Percentiles rank a stretch among this genome's conserved stretches.
phyloP scores from a whole-genome alignment of 1,140 invertebrate species.

The Rhopalosiphum maidis region DNA sequence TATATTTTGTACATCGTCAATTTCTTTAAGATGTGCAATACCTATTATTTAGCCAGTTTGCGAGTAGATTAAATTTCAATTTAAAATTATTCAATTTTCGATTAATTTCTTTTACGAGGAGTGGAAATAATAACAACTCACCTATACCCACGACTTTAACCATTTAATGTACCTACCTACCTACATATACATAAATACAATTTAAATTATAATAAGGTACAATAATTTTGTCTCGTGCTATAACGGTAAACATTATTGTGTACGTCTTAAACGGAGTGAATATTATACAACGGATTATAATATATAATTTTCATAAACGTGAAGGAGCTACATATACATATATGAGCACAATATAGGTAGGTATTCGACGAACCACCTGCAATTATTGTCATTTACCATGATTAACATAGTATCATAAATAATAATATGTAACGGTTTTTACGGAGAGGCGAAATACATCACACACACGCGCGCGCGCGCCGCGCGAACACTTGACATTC shows the following conservation, averaged over 20 bases:
- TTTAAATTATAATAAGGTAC: not conserved
- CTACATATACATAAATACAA: not conserved
- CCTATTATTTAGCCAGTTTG: not conserved
- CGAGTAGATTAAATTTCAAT: not conserved
- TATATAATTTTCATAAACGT: not conserved
- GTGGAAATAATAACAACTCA: not conserved
- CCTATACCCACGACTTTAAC: not conserved
- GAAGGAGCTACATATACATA: not conserved
- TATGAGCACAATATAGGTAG: not conserved
- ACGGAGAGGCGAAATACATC: not conserved
- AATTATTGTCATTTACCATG: not conserved
- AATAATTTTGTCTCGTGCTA: not conserved
- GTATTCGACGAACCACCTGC: not conserved
- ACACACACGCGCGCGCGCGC: too few relatives aligned
- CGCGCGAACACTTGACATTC: not conserved
- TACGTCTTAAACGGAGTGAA: not conserved
- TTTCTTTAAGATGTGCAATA: not conserved
- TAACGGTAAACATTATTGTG: not conserved
- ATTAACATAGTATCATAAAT: slow-evolving; percentile 12
- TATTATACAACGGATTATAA: not conserved
- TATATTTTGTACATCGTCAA: not conserved
- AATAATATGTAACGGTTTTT: not conserved
- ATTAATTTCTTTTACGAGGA: not conserved
- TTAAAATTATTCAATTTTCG: not conserved
- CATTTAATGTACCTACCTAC: not conserved